Base-by-base conservation (phyloP, 2,888 invertebrate species). In the Hydraecia micacea region DNA sequence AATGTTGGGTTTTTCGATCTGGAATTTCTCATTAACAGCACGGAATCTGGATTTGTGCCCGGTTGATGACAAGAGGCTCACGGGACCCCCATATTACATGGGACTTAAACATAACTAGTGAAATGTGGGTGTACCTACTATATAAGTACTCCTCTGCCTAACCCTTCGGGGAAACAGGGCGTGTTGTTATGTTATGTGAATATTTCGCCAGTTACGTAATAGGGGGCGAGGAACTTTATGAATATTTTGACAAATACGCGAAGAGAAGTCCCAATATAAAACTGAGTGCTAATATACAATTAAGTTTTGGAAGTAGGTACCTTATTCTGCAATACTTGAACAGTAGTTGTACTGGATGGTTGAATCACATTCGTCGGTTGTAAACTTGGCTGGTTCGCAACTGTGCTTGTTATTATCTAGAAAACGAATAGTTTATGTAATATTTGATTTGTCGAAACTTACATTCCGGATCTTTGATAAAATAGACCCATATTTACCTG, bases 321-420 rank as follows among this genome's bases (percentile, higher is more conserved):
- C 93, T 94, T 93, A 85, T 86, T 92, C 80, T 92, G 93, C 66
- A 85, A 52, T 25, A 83, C 88, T 80, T 91, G 93, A 52, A 91
- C 81, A 55, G 92, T 79, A 25, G 89, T 80, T 49, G 91, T 85
- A 28, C 87, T 85, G 0, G 91, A 85, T 1, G 92, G 89, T 74
- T 91, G 91, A 73, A 92, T 88, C 62, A 91, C 88, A 75, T 91
- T 88, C 18, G 91, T 84, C 1, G 91, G 79, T 28, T 90, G 86
- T 5, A 90, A 73, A 46, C 87, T 83, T 68, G 90, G 84, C 65
- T 89, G 90, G 25, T 86, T 89, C n/a, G 90, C 74, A n/a, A 87
- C 86, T 73, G 82, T 90, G 7, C 88, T 81, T 32, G 90, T 82
- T 39, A 89, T 80, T 66, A 89, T 89, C 92, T 88, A 60, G 8